Evolutionary conservation across 2,888 invertebrate genomes (phyloP), one percentile per base, ranked within the genome.

Genomic region (Notodonta dromedarius): DNA sequence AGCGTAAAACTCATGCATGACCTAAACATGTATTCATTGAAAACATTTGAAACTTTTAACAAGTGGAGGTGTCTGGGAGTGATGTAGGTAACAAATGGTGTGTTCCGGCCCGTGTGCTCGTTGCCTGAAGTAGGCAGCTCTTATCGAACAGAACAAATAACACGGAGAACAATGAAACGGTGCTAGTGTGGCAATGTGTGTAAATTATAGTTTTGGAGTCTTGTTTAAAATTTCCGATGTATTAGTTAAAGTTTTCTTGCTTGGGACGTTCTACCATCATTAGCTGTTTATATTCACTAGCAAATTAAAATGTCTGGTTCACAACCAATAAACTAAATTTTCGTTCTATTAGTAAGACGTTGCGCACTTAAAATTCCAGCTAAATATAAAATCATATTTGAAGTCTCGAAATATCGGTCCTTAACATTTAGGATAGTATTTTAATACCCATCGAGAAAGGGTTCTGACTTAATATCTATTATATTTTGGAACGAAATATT

Each of bases 121-220:
- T 83, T 85, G 84, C 78, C 81, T 90, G 84, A 85, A 91, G 90
- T 88, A 85, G 77, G 74, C 70, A 76, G 83, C 87, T 91, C 90
- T 93, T 92, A 93, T 92, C 92, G 83, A 81, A 83, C 83, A 86
- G 86, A 88, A 91, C 89, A 89, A 87, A 92, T 89, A 87, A 80
- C 83, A 86, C 81, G 82, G 85, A 89, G 90, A 92, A 93, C 92
- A 93, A 93, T 91, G 88, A 89, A 80, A 83, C 80, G 83, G 79
- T 85, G 83, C 84, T 81, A 82, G 84, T 87, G 85, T 82, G 80
- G 79, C 74, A 84, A 83, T 84, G 85, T 82, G 78, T 79, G 78
- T 78, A 78, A 80, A 77, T 81, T 80, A 83, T 85, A 82, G 72
- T 72, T 78, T 79, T 74, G 69, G 62, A 67, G 61, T 59, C 66